Evolutionary conservation across 2,888 invertebrate species (phyloP).

Genomic region (Liopterus haemorrhoidalis): DNA sequence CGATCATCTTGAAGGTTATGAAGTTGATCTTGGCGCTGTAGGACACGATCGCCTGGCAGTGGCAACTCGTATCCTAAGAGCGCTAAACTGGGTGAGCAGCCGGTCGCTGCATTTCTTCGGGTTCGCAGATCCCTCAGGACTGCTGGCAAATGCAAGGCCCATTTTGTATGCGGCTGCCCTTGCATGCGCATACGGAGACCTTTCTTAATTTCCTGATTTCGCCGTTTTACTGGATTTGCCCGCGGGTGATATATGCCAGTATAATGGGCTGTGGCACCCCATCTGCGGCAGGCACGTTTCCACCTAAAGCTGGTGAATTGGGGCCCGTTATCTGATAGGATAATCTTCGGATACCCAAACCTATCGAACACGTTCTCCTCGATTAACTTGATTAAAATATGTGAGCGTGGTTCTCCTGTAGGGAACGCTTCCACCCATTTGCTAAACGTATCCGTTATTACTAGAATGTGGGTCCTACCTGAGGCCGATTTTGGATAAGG

Average conservation of each 20-base stretch:
- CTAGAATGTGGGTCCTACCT: slow-evolving; percentile 25
- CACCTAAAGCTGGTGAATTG: slow-evolving; percentile 17
- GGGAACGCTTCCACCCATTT: slow-evolving; percentile 32
- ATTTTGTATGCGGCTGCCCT: too few relatives aligned
- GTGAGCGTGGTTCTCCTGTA: slow-evolving; percentile 7
- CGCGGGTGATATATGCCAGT: slow-evolving; percentile 30
- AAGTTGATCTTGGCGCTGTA: too few relatives aligned
- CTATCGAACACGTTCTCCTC: slow-evolving; percentile 20
- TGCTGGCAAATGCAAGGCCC: too few relatives aligned
- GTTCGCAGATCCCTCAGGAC: too few relatives aligned
- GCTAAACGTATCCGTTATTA: slow-evolving; percentile 29
- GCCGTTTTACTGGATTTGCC: slow-evolving; percentile 30
- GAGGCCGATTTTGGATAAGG: slow-evolving; percentile 12
- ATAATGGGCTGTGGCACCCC: slow-evolving; percentile 19
- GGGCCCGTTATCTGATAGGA: slow-evolving; percentile 19
- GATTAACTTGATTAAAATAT: slow-evolving; percentile 5
- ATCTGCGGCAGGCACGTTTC: background rate
- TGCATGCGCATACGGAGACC: slow-evolving; percentile 21
- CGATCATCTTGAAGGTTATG: too few relatives aligned
- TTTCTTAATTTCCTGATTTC: slow-evolving; percentile 33
- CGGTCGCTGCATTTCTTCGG: too few relatives aligned
- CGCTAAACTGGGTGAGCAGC: too few relatives aligned
- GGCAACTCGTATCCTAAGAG: too few relatives aligned
- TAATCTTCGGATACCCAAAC: slow-evolving; percentile 10
- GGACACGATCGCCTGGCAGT: too few relatives aligned